Percentiles rank a stretch among this genome's conserved stretches.
Conservation (phyloP, 2,797 vertebrate genomes). For the Poeciliopsis gracilis region DNA sequence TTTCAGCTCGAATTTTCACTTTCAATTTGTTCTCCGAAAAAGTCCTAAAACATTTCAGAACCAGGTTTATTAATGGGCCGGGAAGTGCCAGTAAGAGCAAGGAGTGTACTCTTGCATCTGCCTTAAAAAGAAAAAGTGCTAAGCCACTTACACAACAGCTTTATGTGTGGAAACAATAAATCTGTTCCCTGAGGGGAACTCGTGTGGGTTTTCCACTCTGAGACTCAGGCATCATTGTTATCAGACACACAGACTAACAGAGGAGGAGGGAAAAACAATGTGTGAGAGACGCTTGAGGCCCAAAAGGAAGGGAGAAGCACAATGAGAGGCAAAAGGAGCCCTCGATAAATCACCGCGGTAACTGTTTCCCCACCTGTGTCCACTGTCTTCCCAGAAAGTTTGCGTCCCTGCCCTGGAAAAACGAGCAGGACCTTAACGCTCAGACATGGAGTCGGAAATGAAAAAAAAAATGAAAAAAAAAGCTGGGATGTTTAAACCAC, state of each 20-base stretch:
- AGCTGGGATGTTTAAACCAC: slow-evolving; percentile 30
- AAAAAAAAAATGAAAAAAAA: slow-evolving; percentile 2
- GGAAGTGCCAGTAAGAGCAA: not conserved
- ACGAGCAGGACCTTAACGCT: slow-evolving; percentile 22
- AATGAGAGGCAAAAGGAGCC: slow-evolving; percentile 66
- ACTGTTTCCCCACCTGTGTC: slow-evolving; percentile 80
- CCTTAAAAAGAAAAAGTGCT: slow-evolving; percentile 32
- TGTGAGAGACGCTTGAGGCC: slow-evolving; percentile 57
- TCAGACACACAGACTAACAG: slow-evolving; percentile 51
- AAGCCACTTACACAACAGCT: slow-evolving; percentile 41
- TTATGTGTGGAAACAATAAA: slow-evolving; percentile 52
- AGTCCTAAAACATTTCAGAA: slow-evolving; percentile 1
- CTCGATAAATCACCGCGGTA: slow-evolving; percentile 73
- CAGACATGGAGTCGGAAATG: slow-evolving; percentile 47
- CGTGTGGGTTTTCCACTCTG: slow-evolving; percentile 55
- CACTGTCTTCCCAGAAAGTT: slow-evolving; percentile 70
- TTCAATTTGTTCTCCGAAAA: slow-evolving; percentile 1
- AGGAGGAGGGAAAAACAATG: slow-evolving; percentile 44
- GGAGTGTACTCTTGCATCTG: slow-evolving; percentile 7
- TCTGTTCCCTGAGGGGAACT: slow-evolving; percentile 45
- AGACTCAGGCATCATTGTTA: slow-evolving; percentile 66
- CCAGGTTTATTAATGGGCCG: not conserved
- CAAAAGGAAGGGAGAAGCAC: slow-evolving; percentile 70
- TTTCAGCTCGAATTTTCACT: not conserved
- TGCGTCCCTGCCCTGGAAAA: slow-evolving; percentile 62